Percentiles rank a stretch among this genome's conserved stretches.
phyloP scores from a whole-genome alignment of 2,888 invertebrate species.

The Euphydryas editha region DNA sequence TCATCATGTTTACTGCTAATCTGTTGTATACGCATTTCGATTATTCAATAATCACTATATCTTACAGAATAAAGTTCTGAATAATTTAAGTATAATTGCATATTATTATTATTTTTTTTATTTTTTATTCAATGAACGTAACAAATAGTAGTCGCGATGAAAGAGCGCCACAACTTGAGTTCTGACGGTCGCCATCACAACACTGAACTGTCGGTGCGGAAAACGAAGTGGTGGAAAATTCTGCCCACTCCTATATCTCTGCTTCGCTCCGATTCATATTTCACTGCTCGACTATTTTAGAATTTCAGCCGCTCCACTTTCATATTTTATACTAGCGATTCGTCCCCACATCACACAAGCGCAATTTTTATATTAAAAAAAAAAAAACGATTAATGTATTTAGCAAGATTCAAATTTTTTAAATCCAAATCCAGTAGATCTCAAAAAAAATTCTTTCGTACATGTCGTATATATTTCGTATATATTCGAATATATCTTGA shows the following conservation, averaged over 20 bases:
- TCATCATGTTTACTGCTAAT: too few species aligned
- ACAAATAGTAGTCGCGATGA: slow-evolving; percentile 25
- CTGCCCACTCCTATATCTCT: slow-evolving; percentile 30
- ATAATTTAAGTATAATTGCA: too few species aligned
- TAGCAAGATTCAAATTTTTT: too few species aligned
- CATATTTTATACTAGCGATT: background rate
- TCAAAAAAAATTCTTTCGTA: too few species aligned
- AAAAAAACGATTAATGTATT: too few species aligned
- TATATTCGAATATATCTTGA: too few species aligned
- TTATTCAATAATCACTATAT: too few species aligned
- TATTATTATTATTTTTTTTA: background rate
- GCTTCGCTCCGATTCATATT: slow-evolving; percentile 28
- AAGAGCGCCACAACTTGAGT: slow-evolving; percentile 14
- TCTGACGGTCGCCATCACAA: slow-evolving; percentile 34
- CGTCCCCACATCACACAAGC: background rate
- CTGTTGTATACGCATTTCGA: too few species aligned
- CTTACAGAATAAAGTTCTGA: too few species aligned
- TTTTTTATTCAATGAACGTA: background rate
- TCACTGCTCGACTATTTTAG: slow-evolving; percentile 19
- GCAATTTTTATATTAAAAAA: too few species aligned
- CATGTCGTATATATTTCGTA: too few species aligned
- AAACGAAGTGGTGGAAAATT: slow-evolving; percentile 39
- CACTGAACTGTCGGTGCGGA: slow-evolving; percentile 35
- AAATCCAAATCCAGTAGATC: too few species aligned
- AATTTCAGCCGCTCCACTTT: slow-evolving; percentile 8